Conservation (phyloP, 2,113 vertebrate species). For the Girardinichthys multiradiatus region DNA sequence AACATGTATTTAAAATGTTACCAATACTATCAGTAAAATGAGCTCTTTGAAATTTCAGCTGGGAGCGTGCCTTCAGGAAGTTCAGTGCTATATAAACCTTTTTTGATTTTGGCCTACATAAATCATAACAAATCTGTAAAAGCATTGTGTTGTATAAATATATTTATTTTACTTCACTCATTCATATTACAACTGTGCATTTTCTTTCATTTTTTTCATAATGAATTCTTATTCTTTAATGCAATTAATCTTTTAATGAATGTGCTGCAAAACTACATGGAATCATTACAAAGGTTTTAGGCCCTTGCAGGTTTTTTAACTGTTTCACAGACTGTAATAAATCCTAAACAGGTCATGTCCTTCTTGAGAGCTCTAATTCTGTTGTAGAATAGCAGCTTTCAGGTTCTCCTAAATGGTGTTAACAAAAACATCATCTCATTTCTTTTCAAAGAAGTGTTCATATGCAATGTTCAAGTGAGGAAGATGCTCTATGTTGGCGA, state of each 20-base stretch:
- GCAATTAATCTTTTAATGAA: not conserved
- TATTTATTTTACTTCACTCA: not conserved
- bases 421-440: constrained; percentile 4
- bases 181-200: not conserved
- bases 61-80: too few species aligned
- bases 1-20: too few species aligned
- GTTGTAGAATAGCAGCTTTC: constrained; percentile 18
- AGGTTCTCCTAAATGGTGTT: constrained; percentile 6
- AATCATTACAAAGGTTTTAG: not conserved
- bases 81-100: too few species aligned
- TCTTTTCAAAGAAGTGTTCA: constrained; percentile 19
- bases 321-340: not conserved
- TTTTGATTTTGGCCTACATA: too few species aligned
- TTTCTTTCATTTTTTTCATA: not conserved
- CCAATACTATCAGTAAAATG: too few species aligned
- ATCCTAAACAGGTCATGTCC: not conserved
- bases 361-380: not conserved
- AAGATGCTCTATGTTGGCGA: constrained; percentile 19
- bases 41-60: too few species aligned
- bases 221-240: not conserved
- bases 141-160: too few species aligned
- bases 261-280: not conserved
- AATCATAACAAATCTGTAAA: too few species aligned
- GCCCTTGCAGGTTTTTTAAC: not conserved
- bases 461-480: constrained; percentile 19